A percentile compares a stretch with the other conserved stretches of the same genome.
Evolutionary conservation across 92 coral and sea anemone species (phyloP).

Genomic region (Epizoanthus rinbou): DNA sequence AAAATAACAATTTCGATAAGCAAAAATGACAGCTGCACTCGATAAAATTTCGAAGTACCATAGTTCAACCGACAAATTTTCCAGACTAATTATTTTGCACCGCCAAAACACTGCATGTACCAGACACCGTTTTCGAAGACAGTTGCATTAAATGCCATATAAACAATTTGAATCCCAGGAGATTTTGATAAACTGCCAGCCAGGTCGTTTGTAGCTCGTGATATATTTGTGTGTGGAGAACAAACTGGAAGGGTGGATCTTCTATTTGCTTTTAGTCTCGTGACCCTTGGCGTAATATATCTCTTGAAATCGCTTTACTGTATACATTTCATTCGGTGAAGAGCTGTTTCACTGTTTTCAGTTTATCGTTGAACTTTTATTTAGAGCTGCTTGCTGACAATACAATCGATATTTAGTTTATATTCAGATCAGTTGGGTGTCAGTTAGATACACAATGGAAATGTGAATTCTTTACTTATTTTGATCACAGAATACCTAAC

Average conservation of each 20-base stretch:
- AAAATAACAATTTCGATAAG: neutral
- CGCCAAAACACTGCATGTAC: neutral
- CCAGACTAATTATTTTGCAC: neutral
- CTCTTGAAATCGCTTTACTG: neutral
- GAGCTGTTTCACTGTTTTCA: no score
- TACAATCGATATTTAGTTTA: neutral
- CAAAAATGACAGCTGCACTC: conserved; percentile 6
- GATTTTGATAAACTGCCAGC: neutral
- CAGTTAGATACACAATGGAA: conserved; percentile 8
- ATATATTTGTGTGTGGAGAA: neutral
- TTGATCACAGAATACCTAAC: neutral
- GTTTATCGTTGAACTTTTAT: no score
- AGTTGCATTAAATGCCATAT: neutral
- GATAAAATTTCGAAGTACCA: neutral
- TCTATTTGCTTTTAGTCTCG: neutral
- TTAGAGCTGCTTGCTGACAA: neutral
- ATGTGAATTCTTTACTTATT: conserved; percentile 16
- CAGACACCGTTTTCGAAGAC: conserved; percentile 8
- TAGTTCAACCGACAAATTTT: neutral
- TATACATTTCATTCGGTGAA: neutral
- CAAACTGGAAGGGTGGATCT: conserved; percentile 5
- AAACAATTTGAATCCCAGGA: neutral
- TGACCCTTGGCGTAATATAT: neutral
- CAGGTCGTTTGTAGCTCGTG: neutral
- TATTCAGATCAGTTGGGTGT: neutral